Percentiles rank a stretch among this genome's conserved stretches.
phyloP scores from a whole-genome alignment of 2,888 invertebrate species.

The Drosophila sordidula region DNA sequence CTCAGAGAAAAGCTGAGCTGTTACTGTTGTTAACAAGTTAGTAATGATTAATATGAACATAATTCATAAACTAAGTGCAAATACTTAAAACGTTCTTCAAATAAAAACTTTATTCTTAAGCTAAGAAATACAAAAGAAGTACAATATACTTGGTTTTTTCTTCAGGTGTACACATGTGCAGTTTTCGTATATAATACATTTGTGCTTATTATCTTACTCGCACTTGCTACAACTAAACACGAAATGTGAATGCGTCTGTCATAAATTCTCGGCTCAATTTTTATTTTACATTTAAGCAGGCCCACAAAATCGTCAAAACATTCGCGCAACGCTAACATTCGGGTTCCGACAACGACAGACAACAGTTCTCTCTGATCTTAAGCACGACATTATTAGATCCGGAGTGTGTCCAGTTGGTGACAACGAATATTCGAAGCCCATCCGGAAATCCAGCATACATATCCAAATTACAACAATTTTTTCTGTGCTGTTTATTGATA shows the following conservation, averaged over 20 bases:
- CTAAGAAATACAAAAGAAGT: not conserved
- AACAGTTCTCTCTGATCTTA: conserved; percentile 41
- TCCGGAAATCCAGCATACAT: not conserved
- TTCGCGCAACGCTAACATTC: conserved; percentile 48
- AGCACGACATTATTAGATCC: not conserved
- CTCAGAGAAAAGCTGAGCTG: not conserved
- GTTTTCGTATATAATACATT: conserved; percentile 13
- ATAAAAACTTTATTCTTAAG: too few relatives aligned
- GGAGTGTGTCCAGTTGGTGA: not conserved
- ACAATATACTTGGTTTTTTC: not conserved
- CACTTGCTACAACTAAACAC: conserved; percentile 39
- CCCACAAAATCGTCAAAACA: conserved; percentile 54
- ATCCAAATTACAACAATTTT: not conserved
- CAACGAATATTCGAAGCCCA: not conserved
- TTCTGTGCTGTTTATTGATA: conserved; percentile 32
- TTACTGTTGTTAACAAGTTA: too few relatives aligned
- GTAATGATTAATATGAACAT: too few relatives aligned
- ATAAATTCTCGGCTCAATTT: conserved; percentile 58
- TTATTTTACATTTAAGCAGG: conserved; percentile 36
- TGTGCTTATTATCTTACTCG: conserved; percentile 57
- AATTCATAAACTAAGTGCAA: too few relatives aligned
- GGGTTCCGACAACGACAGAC: conserved; percentile 37
- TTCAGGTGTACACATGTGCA: conserved; percentile 7
- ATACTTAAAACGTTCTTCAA: too few relatives aligned
- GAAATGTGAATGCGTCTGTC: conserved; percentile 52